Base-by-base conservation (phyloP, 2,797 vertebrate species). In the Novumbra hubbsi region DNA sequence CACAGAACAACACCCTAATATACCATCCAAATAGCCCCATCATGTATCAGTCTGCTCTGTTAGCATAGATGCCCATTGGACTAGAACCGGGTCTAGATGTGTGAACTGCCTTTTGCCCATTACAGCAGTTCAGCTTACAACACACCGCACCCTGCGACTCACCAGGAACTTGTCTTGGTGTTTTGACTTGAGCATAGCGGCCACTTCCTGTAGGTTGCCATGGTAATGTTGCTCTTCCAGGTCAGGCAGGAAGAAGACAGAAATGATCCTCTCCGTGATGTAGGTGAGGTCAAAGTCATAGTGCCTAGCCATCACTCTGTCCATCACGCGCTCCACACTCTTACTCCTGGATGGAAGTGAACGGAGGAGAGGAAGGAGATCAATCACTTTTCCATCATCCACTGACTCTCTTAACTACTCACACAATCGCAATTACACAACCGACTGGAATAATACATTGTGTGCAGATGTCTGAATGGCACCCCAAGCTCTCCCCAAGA, bases 211-310 rank as follows among this genome's bases (percentile, higher is more conserved):
- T 63, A 98, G 88, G 87, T 96, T 94, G 75, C 88, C 81, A n/a
- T 87, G 90, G 83, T 96, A 97, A 24, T 88, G 89, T 83, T 93
- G 92, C 78, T 97, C 94, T 21, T 97, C 94, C n/a, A 96, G 92
- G 64, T 91, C 90, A 0, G 94, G 89, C 2, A 92, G 89, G 86
- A 96, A 97, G 88, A 95, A 96, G 71, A 97, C 96, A 0, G 95
- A 96, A 88, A 97, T 95, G 89, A 98, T 97, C 78, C 95, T 92
- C 90, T 98, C 96, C 0, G 96, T 97, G 92, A 98, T 96, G 86
- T 98, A 98, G 73, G 95, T 97, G 85, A 98, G 93, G 88, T 98
- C 96, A 68, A 97, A 93, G 87, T 97, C 94, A 69, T 95, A 96
- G 81, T 91, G 93, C 62, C 83, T 90, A 86, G 96, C 96, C 95